Percentiles rank a stretch among this genome's conserved stretches.
Conservation (phyloP, 2,113 vertebrate species). For the Microcebus tavaratra region DNA sequence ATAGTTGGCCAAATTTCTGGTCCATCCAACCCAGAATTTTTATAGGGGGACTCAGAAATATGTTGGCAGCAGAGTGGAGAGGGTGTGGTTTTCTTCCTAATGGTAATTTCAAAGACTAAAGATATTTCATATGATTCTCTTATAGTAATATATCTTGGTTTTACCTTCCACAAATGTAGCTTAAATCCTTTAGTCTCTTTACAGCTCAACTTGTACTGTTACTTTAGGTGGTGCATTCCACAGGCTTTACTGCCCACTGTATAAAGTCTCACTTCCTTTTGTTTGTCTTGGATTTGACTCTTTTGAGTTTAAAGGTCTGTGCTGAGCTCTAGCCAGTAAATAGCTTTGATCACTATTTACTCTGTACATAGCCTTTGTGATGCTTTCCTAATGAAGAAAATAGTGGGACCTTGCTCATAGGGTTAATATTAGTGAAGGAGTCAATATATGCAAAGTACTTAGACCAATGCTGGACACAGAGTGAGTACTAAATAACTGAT, state of each 20-base stretch:
- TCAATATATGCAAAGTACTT: neutral
- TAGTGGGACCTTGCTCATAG: neutral
- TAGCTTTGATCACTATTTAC: slow-evolving; percentile 57
- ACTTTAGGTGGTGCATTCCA: neutral
- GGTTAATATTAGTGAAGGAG: neutral
- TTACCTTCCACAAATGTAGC: slow-evolving; percentile 17
- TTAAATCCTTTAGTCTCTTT: slow-evolving; percentile 28
- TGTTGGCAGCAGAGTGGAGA: neutral
- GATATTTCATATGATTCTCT: slow-evolving; percentile 40
- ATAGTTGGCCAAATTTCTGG: slow-evolving; percentile 35
- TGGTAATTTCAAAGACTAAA: slow-evolving; percentile 10
- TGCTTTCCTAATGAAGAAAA: slow-evolving; percentile 11
- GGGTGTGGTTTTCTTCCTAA: neutral
- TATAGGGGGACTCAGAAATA: neutral
- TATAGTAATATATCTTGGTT: neutral
- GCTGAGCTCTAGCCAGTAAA: slow-evolving; percentile 33
- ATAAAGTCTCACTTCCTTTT: slow-evolving; percentile 62
- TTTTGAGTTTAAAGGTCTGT: slow-evolving; percentile 49
- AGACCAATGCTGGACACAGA: neutral
- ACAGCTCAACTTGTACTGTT: slow-evolving; percentile 24
- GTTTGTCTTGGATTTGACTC: slow-evolving; percentile 63
- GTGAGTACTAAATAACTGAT: neutral
- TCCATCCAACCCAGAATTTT: slow-evolving; percentile 15
- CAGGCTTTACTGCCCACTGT: slow-evolving; percentile 51
- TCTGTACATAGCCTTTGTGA: neutral